These are phyloP conservation scores for Bujurquina vittata DNA, from an alignment of 2,113 vertebrate species.

Conservation along the genomic window DNA sequence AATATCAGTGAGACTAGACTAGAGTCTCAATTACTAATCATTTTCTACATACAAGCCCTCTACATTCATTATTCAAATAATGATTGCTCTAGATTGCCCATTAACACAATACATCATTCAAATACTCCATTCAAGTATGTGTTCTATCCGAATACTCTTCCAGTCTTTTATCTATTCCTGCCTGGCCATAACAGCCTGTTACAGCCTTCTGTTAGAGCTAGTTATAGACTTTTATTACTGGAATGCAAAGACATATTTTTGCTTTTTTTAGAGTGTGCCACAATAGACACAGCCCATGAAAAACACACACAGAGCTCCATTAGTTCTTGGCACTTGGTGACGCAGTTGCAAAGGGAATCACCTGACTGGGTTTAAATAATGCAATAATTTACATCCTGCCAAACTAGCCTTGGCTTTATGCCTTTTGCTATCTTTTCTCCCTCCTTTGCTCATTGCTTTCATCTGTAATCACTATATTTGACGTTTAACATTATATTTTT, in stretches of 20 bases:
- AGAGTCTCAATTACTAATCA: background rate
- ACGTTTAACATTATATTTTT: conserved; percentile 34
- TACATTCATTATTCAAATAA: conserved; percentile 17
- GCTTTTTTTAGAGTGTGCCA: conserved; percentile 52
- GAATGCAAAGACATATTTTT: conserved; percentile 57
- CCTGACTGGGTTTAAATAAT: conserved; percentile 68
- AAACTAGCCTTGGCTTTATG: conserved; percentile 37
- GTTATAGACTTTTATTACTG: conserved; percentile 64
- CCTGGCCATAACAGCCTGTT: conserved; percentile 55
- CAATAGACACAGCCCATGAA: conserved; percentile 8
- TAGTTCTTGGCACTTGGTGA: conserved; percentile 58
- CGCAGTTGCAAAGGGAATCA: conserved; percentile 59
- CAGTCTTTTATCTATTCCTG: conserved; percentile 51
- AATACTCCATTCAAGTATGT: conserved; percentile 18
- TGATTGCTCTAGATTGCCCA: conserved; percentile 1
- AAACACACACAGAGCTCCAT: conserved; percentile 44
- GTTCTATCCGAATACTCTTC: conserved; percentile 46
- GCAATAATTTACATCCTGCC: conserved; percentile 54
- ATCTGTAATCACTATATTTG: conserved; percentile 36
- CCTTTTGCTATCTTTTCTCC: conserved; percentile 12
- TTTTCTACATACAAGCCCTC: conserved; percentile 8
- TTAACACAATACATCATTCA: conserved; percentile 34
- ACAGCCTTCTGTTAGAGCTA: conserved; percentile 60
- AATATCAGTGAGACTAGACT: background rate
- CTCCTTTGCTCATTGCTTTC: conserved; percentile 8